These are phyloP conservation scores for Phyllopteryx taeniolatus DNA, from an alignment of 2,113 vertebrate genomes.

Conservation along the genomic window DNA sequence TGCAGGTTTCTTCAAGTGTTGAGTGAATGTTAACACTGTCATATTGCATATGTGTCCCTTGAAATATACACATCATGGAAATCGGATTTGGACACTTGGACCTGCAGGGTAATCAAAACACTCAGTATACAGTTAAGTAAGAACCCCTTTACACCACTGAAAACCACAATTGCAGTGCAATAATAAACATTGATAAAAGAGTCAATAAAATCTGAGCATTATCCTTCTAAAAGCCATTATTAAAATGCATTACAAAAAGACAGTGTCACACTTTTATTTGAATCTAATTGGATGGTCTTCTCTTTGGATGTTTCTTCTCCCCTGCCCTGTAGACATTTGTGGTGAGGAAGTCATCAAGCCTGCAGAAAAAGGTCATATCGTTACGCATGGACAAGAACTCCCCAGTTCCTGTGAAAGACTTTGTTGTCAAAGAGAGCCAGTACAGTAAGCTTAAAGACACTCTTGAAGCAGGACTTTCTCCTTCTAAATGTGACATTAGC, in stretches of 20 bases:
- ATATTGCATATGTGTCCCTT: no score
- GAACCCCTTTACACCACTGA: no score
- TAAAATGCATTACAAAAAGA: no score
- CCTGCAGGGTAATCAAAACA: no score
- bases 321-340: slow-evolving; percentile 78
- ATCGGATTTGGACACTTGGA: no score
- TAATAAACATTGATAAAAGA: background rate
- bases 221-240: no score
- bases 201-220: no score
- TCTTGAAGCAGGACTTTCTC: background rate
- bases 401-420: slow-evolving; percentile 76
- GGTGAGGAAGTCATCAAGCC: slow-evolving; percentile 80
- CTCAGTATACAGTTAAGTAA: no score
- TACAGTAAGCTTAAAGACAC: slow-evolving; percentile 80
- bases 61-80: no score
- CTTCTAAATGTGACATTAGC: background rate
- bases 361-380: slow-evolving; percentile 90
- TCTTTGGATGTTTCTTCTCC: slow-evolving; percentile 13
- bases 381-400: slow-evolving; percentile 78
- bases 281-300: background rate
- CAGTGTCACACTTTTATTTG: background rate
- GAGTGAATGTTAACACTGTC: no score
- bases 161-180: background rate
- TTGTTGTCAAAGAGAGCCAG: slow-evolving; percentile 86
- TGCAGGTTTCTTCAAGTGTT: no score